A percentile compares a stretch with the other conserved stretches of the same genome.
phyloP scores from a whole-genome alignment of 64 coral and sea anemone species.

The Montipora sp. region DNA sequence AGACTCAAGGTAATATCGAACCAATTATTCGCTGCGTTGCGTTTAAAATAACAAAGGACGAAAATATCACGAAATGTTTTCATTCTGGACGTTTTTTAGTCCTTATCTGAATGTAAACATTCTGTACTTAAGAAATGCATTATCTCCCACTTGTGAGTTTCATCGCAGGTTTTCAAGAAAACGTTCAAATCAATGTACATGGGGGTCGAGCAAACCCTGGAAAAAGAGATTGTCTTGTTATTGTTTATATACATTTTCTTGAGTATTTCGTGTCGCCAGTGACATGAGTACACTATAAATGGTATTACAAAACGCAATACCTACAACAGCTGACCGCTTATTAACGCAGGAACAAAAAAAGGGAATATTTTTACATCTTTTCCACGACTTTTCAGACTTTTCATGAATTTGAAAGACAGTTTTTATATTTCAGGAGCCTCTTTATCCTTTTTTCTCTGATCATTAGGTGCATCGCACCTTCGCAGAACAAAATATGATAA shows the following conservation, averaged over 20 bases:
- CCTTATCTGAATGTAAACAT: background rate
- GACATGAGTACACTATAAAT: background rate
- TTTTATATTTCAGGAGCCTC: background rate
- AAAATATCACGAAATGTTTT: slow-evolving; percentile 25
- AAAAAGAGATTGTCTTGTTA: no score
- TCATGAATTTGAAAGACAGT: no score
- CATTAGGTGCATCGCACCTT: background rate
- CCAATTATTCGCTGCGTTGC: slow-evolving; percentile 14
- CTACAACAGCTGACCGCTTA: background rate
- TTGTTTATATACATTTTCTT: no score
- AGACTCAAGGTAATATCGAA: background rate
- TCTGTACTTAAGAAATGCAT: background rate
- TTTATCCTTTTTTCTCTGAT: background rate
- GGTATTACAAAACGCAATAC: background rate
- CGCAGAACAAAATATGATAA: background rate
- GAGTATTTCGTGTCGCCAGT: no score
- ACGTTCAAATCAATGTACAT: no score
- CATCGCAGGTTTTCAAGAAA: no score
- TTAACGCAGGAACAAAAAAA: background rate
- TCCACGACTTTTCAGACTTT: no score
- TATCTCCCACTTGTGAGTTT: no score
- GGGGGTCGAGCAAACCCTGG: no score
- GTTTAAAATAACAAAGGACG: background rate
- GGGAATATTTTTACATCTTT: no score
- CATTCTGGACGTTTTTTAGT: background rate